Base-by-base conservation (phyloP, 2,113 vertebrate genomes). In the Bubo bubo region DNA sequence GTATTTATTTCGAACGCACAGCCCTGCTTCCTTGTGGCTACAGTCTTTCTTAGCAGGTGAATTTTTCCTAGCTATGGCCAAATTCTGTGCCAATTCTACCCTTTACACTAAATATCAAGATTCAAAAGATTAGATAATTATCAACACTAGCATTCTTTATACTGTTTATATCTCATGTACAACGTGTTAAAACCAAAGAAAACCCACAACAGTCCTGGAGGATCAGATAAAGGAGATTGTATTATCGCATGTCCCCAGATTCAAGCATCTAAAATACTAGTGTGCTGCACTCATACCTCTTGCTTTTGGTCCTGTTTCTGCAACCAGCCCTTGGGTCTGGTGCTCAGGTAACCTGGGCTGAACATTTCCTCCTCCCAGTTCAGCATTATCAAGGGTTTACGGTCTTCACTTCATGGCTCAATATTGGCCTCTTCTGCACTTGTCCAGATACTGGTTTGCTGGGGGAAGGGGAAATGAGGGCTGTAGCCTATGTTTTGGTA, bases 341-440 rank as follows among this genome's bases (percentile, higher is more conserved):
- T 72, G 34, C 23, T 35, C 47, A 34, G 18, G 28, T 62, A 19
- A 39, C 28, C 17, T 21, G 24, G 32, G 45, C 32, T 55, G 52
- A 66, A 45, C 0, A 0, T 39, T 77, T 67, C 21, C 17, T 92
- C 24, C 14, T 86, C 58, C 14, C 35, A 28, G 16, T 55, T 56
- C 32, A 18, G 15, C 55, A 22, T 35, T 30, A 41, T 4, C 32
- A n/a, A 30, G 12, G 20, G 12, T 30, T 23, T 26, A 45, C 9
- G 2, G 0, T 21, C 45, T 71, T 49, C 0, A 0, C 27, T 43
- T 9, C 23, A 16, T 0, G 1, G 39, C 14, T n/a, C 21, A 64
- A 64, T 41, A 6, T n/a, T 75, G 50, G 9, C 37, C 22, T 68
- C 30, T 58, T 47, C 9, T 41, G 5, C 8, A 8, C 28, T 62